Evolutionary conservation across 2,797 vertebrate genomes (phyloP).

Genomic region (Cuculus canorus): DNA sequence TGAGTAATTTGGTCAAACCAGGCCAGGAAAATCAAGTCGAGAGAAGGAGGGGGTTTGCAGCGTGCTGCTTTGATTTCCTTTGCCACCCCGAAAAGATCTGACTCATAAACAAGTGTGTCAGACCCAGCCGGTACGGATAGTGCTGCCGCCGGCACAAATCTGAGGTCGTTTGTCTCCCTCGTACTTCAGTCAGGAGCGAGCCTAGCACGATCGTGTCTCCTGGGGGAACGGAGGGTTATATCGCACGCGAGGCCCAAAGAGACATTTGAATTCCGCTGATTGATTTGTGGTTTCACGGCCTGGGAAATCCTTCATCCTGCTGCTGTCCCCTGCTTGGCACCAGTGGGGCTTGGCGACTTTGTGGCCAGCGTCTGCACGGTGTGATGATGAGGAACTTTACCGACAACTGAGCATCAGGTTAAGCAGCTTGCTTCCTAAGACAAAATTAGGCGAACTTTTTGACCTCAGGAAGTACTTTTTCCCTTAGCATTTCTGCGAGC

Average conservation of each 20-base stretch:
- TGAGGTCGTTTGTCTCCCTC: neutral
- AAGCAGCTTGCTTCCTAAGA: neutral
- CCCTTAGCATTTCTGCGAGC: neutral
- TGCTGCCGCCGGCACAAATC: neutral
- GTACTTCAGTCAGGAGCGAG: neutral
- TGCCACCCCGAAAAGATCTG: too few species aligned
- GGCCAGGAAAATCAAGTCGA: neutral
- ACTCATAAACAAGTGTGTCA: too few species aligned
- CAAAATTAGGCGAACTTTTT: neutral
- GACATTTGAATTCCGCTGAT: slow-evolving; percentile 21
- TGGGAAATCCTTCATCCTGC: neutral
- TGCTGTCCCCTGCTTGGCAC: neutral
- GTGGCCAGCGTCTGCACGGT: neutral
- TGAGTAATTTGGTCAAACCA: neutral
- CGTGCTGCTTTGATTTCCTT: neutral
- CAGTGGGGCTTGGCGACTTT: rapidly evolving
- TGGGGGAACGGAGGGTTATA: neutral
- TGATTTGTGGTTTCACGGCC: neutral
- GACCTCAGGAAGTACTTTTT: neutral
- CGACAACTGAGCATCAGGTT: neutral
- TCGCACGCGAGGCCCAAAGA: neutral
- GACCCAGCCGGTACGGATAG: too few species aligned
- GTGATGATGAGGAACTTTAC: neutral
- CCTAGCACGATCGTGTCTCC: neutral
- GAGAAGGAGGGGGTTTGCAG: neutral